Base-by-base conservation (phyloP, 2,888 invertebrate genomes). In the Argyresthia goedartella region DNA sequence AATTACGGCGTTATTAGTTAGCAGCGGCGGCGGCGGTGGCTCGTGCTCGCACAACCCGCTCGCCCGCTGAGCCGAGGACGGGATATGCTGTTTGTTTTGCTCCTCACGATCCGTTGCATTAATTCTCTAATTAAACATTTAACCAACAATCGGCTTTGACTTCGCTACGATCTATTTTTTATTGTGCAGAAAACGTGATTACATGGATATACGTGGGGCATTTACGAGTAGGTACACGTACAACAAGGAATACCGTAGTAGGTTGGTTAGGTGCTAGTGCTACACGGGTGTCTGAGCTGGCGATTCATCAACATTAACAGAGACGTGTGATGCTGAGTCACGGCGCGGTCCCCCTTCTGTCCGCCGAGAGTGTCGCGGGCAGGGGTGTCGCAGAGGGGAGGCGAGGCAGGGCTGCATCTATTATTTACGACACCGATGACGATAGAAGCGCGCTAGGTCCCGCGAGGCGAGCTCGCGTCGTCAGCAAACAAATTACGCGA, bases 1-100 rank as follows among this genome's bases (percentile, higher is more conserved):
- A 86, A 86, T 86, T 86, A 86, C 82, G 67, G 76, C 71, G 85
- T 79, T 86, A 86, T 86, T 86, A 86, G 84, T 80, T 77, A 73
- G 67, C 75, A 76, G 69, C 69, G 25, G 25, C 75, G 76, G 69
- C 69, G 25, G 25, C 25, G 25, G 25, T 25, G 25, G 67, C 63
- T 64, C 62, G 63, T 53, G 56, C 55, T 51, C 42, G 67, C 64
- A 70, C 65, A 63, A 65, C 66, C 64, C 64, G 66, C 62, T 67
- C 65, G 62, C 48, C 43, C 48, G 36, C 48, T 15, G 36, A 48
- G 15, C 48, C 48, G 35, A 25, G 25, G 6, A 4, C 25, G 25
- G 6, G 25, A 25, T 4, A 25, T 25, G 6, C 25, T 44, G 44
- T 44, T 44, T 44, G 44, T 16, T n/a, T 44, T 44, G 16, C 44